phyloP scores from a whole-genome alignment of 2,113 vertebrate species.

The Otus sunia region DNA sequence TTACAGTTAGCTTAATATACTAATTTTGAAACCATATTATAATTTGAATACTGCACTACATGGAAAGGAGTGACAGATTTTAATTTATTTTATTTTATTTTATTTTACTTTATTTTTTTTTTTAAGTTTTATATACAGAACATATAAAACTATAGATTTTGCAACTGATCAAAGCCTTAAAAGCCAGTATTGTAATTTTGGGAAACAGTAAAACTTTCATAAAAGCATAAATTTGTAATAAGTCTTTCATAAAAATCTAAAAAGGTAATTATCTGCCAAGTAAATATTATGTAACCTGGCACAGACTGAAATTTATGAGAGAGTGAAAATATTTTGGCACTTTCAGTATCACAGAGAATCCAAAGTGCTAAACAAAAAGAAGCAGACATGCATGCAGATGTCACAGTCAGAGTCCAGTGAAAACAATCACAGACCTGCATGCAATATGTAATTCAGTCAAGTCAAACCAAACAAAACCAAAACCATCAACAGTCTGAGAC shows the following conservation, averaged over 20 bases:
- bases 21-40: neutral
- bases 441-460: neutral
- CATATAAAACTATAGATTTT: neutral
- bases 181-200: neutral
- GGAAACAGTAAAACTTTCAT: neutral
- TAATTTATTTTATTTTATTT: neutral
- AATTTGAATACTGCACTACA: neutral
- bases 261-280: neutral
- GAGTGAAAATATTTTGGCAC: neutral
- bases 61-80: neutral
- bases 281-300: neutral
- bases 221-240: neutral
- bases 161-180: neutral
- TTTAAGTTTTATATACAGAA: neutral
- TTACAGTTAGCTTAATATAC: neutral
- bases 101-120: neutral
- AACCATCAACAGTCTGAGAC: neutral
- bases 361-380: neutral
- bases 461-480: neutral
- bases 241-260: neutral
- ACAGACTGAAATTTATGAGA: neutral
- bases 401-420: neutral
- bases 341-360: neutral
- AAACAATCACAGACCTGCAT: neutral
- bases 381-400: neutral